Percentiles rank a stretch among this genome's conserved stretches.
These are phyloP conservation scores for Epinephelus fuscoguttatus DNA, from an alignment of 2,113 vertebrate species.

Conservation along the genomic window DNA sequence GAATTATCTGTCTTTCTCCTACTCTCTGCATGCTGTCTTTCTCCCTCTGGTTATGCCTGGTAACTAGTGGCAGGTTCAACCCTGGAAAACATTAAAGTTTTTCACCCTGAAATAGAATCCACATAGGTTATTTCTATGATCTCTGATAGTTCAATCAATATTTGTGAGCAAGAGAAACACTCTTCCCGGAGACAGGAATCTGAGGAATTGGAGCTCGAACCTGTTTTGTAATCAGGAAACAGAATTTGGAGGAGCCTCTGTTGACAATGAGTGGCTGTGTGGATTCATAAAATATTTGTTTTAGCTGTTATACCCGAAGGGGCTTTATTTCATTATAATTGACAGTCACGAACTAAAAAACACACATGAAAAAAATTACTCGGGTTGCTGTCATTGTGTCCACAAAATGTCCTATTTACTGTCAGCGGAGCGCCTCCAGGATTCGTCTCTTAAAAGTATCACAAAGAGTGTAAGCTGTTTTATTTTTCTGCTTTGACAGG, in stretches of 20 bases:
- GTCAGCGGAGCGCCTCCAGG: conserved; percentile 13
- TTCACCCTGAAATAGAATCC: conserved; percentile 69
- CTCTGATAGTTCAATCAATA: conserved; percentile 76
- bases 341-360: conserved; percentile 28
- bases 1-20: conserved; percentile 73
- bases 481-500: conserved; percentile 35
- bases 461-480: conserved; percentile 32
- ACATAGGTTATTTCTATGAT: conserved; percentile 67
- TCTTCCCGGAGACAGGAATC: conserved; percentile 50
- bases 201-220: conserved; percentile 51
- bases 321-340: conserved; percentile 53
- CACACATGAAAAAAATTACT: conserved; percentile 7
- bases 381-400: conserved; percentile 42
- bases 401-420: conserved; percentile 49
- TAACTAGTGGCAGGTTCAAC: conserved; percentile 74
- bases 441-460: conserved; percentile 26
- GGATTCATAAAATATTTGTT: conserved; percentile 56
- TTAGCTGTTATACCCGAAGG: conserved; percentile 42
- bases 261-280: conserved; percentile 54
- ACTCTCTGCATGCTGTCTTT: conserved; percentile 53
- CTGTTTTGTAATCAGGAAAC: conserved; percentile 76
- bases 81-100: conserved; percentile 77
- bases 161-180: conserved; percentile 61
- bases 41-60: conserved; percentile 67
- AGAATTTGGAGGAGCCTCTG: conserved; percentile 55